These are phyloP conservation scores for Streblospio benedicti DNA, from an alignment of 1,140 invertebrate genomes.

Conservation along the genomic window DNA sequence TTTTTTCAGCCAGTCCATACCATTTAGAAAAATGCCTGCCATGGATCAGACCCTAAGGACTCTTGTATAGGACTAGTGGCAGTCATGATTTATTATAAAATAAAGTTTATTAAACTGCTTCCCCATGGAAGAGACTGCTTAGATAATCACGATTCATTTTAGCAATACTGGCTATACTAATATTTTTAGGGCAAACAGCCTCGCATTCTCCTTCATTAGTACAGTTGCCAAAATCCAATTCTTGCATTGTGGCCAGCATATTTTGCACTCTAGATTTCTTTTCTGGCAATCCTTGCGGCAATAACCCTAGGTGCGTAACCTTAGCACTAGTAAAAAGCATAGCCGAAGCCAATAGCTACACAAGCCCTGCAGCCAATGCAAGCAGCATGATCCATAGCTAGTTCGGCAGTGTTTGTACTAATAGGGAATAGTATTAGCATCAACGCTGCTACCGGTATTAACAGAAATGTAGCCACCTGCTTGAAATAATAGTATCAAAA, in stretches of 20 bases:
- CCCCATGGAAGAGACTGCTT: no score
- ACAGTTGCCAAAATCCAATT: background rate
- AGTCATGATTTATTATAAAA: no score
- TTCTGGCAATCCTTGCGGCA: background rate
- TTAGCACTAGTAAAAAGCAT: background rate
- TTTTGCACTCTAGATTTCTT: background rate
- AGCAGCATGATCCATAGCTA: background rate
- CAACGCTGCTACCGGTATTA: background rate
- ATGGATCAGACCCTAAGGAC: no score
- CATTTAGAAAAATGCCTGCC: no score
- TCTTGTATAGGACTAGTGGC: no score
- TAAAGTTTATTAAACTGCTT: no score
- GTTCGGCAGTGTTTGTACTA: background rate
- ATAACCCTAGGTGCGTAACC: background rate
- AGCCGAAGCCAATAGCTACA: background rate
- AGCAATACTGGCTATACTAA: background rate
- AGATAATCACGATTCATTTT: background rate
- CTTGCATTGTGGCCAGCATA: background rate
- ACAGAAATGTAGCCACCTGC: background rate
- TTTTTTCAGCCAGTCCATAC: no score
- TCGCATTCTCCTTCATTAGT: background rate
- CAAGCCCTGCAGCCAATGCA: background rate
- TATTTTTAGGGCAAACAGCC: background rate
- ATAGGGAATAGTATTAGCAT: background rate
- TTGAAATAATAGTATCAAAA: background rate